phyloP scores from a whole-genome alignment of 2,113 vertebrate species.

The Entelurus aequoreus region DNA sequence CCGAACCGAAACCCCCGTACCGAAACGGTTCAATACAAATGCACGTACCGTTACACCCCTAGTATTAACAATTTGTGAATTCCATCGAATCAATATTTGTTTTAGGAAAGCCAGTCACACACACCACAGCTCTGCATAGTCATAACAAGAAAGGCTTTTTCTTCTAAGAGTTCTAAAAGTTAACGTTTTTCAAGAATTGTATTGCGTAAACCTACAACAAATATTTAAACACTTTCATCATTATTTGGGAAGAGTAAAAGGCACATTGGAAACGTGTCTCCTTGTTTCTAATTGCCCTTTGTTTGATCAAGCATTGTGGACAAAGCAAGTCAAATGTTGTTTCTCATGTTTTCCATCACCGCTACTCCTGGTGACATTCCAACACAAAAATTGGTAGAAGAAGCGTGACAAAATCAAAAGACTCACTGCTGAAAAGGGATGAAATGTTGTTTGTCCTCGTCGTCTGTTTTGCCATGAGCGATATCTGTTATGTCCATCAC shows the following conservation, averaged over 20 bases:
- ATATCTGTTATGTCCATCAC: constrained; percentile 97
- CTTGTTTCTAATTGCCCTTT: no score
- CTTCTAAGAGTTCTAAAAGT: no score
- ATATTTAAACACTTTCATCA: no score
- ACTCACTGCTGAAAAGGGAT: constrained; percentile 98
- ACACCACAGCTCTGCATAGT: no score
- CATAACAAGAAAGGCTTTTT: no score
- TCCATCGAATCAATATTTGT: neutral
- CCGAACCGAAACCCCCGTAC: no score
- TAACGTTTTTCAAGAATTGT: no score
- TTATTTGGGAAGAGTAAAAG: no score
- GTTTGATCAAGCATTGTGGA: neutral
- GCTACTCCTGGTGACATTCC: neutral
- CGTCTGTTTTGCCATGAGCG: constrained; percentile 87
- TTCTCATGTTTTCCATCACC: constrained; percentile 7
- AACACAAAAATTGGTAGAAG: constrained; percentile 12
- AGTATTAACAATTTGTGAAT: neutral
- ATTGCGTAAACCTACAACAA: no score
- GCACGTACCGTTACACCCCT: no score
- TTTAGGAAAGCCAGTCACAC: neutral
- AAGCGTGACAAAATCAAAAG: constrained; percentile 21
- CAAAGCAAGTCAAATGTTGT: constrained; percentile 3
- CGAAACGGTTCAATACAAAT: no score
- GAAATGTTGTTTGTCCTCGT: constrained; percentile 96
- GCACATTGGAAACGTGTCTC: constrained; percentile 6